A percentile compares a stretch with the other conserved stretches of the same genome.
phyloP scores from a whole-genome alignment of 1,140 invertebrate genomes.

The Drosophila ambigua region DNA sequence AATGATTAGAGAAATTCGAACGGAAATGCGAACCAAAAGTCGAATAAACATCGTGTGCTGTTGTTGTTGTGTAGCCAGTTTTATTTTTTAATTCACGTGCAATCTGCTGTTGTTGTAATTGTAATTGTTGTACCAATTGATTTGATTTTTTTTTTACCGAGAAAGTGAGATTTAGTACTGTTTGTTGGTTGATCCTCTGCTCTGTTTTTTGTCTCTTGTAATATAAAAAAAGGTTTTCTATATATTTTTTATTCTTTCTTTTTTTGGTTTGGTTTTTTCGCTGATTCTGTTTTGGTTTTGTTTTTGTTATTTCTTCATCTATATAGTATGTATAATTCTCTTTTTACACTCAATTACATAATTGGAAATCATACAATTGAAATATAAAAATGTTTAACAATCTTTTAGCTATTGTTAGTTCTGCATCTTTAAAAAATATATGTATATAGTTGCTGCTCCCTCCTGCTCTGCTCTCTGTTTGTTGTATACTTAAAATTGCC shows the following conservation, averaged over 20 bases:
- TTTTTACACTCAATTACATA: conserved; percentile 54
- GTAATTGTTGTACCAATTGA: conserved; percentile 49
- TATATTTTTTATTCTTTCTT: conserved; percentile 28
- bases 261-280: conserved; percentile 50
- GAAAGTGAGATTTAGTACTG: conserved; percentile 59
- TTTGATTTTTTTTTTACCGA: conserved; percentile 58
- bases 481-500: conserved; percentile 45
- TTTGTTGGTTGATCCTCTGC: too few species aligned
- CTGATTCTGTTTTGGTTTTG: conserved; percentile 24
- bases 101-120: conserved; percentile 44
- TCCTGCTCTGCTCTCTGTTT: conserved; percentile 18
- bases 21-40: conserved; percentile 15
- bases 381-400: conserved; percentile 80
- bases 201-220: conserved; percentile 71
- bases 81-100: conserved; percentile 63
- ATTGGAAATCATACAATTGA: conserved; percentile 77
- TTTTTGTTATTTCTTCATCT: conserved; percentile 16
- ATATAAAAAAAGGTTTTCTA: conserved; percentile 70
- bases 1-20: conserved; percentile 21
- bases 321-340: conserved; percentile 55
- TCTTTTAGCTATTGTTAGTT: conserved; percentile 75
- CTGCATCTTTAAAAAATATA: conserved; percentile 61
- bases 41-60: conserved; percentile 14
- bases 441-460: conserved; percentile 42
- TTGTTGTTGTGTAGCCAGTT: conserved; percentile 66